phyloP scores from a whole-genome alignment of 64 coral and sea anemone genomes.

The Montipora cactus region DNA sequence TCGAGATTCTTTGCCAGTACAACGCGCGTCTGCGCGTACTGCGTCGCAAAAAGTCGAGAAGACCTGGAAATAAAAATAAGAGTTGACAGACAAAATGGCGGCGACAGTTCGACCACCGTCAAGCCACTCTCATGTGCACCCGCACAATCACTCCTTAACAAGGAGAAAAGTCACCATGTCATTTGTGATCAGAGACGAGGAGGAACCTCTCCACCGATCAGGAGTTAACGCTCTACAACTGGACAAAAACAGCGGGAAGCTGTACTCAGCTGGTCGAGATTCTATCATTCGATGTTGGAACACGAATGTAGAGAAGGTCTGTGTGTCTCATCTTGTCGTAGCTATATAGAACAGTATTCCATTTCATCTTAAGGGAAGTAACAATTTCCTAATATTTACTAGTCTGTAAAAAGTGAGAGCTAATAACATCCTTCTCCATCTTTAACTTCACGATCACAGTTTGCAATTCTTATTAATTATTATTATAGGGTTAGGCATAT shows the following conservation, averaged over 20 bases:
- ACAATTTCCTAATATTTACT: too few species aligned
- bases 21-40: too few species aligned
- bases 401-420: too few species aligned
- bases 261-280: conserved; percentile 95
- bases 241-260: conserved; percentile 58
- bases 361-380: too few species aligned
- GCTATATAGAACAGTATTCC: too few species aligned
- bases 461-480: too few species aligned
- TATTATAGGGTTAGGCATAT: too few species aligned
- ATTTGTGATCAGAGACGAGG: conserved; percentile 94
- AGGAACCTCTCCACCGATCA: conserved; percentile 86
- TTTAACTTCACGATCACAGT: too few species aligned
- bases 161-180: conserved; percentile 95
- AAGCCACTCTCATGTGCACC: conserved; percentile 61
- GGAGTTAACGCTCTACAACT: conserved; percentile 92
- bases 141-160: conserved; percentile 63
- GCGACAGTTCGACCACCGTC: conserved; percentile 73
- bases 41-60: neutral
- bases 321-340: neutral
- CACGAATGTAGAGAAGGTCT: conserved; percentile 39
- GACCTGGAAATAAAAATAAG: conserved; percentile 41
- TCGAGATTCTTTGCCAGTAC: too few species aligned
- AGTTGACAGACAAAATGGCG: conserved; percentile 89
- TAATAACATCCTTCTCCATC: too few species aligned
- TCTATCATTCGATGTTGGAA: conserved; percentile 98